Conservation (phyloP, 2,888 invertebrate species). For the Emmelina monodactyla region DNA sequence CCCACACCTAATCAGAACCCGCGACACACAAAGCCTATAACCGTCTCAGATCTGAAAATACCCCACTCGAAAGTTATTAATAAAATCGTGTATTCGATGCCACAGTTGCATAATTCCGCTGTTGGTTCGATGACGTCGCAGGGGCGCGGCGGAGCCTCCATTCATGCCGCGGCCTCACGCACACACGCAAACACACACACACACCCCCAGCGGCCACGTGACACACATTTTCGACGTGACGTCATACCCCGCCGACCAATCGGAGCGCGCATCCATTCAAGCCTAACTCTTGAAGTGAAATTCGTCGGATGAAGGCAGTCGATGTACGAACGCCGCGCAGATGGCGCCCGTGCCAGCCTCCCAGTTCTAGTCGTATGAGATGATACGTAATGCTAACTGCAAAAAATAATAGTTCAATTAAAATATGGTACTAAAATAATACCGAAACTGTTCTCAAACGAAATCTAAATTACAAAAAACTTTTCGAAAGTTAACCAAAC, state of each 20-base stretch:
- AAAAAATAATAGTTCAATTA: background rate
- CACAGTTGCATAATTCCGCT: conserved; percentile 45
- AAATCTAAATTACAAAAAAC: background rate
- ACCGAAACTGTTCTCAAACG: background rate
- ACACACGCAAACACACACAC: conserved; percentile 20
- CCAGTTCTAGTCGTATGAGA: background rate
- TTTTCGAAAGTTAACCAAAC: background rate
- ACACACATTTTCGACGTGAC: conserved; percentile 72
- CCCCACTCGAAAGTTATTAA: conserved; percentile 30
- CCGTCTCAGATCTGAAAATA: conserved; percentile 8
- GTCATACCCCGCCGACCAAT: conserved; percentile 73
- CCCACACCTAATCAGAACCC: too few relatives aligned
- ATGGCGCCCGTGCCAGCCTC: conserved; percentile 20
- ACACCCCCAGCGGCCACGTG: conserved; percentile 59
- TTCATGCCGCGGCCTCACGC: conserved; percentile 32
- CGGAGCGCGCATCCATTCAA: conserved; percentile 72
- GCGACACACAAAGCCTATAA: background rate
- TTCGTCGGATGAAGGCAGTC: conserved; percentile 56
- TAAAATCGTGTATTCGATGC: conserved; percentile 28
- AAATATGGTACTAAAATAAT: background rate
- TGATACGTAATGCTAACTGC: background rate
- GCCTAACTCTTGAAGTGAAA: conserved; percentile 65
- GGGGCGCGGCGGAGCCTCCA: conserved; percentile 52
- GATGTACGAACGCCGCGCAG: conserved; percentile 45
- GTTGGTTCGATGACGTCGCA: conserved; percentile 42